Base-by-base conservation (phyloP, 1,140 invertebrate species). In the Eurosta solidaginis region DNA sequence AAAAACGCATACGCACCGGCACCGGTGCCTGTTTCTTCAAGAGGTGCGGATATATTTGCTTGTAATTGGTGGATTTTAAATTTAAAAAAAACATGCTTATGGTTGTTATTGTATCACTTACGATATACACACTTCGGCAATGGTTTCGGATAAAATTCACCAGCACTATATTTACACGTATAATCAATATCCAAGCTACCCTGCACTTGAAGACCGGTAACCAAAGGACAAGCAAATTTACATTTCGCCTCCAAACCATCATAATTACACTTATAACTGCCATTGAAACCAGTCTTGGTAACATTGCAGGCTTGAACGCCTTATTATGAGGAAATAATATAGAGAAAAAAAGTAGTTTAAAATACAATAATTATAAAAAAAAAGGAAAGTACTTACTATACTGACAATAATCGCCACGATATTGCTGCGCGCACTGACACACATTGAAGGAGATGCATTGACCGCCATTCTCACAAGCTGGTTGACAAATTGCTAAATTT, bases 391-490 rank as follows among this genome's bases (percentile, higher is more conserved):
- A 78, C 92, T 92, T 88, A 95, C 94, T 88, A 81, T 93, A 94
- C 89, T 96, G 93, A 81, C 94, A 96, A 78, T 92, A 91, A 1
- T 91, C 89, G 4, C 94, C 94, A 73, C 92, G 89, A 82, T 90
- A 95, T 14, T 92, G 91, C 73, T 91, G 88, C 0, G 93, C 90
- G 82, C 95, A 96, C 79, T 94, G 91, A 77, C 95, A 96, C 1
- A 91, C 88, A 84, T 95, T 93, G 10, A 91, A 89, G 1, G 92
- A 90, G 0, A 95, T 87, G 87, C 95, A 96, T 52, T 90, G 90
- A 0, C 95, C 95, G 7, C 92, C 94, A 82, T 96, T 95, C 76
- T 90, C 78, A 83, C 95, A 96, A 0, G 91, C 89, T 1, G 94
- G 94, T 74, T 90, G 82, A 81, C 95, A 96, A 29, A 92, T 90